Evolutionary conservation across 2,888 invertebrate genomes (phyloP).

Genomic region (Drosophila fungiperda): DNA sequence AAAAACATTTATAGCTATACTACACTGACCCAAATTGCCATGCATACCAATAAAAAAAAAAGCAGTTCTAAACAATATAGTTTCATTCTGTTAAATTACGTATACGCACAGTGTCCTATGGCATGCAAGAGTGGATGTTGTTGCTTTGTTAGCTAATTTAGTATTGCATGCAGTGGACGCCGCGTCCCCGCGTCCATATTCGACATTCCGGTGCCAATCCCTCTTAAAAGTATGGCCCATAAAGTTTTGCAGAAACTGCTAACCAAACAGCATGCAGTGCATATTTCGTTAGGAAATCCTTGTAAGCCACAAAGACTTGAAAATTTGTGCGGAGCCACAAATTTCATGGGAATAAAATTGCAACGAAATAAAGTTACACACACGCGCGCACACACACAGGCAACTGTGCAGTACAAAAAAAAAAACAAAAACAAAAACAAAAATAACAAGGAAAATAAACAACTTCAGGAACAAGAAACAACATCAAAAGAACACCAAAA

Average conservation of each 20-base stretch:
- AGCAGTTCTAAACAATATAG: constrained; percentile 27
- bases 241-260: constrained; percentile 60
- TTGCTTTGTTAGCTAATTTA: constrained; percentile 62
- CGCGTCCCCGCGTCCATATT: background rate
- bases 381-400: constrained; percentile 11
- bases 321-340: constrained; percentile 75
- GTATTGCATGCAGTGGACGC: constrained; percentile 15
- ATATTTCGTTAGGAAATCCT: constrained; percentile 70
- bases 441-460: constrained; percentile 21
- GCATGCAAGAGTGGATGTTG: constrained; percentile 25
- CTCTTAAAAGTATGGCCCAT: constrained; percentile 58
- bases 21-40: constrained; percentile 45
- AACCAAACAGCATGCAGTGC: constrained; percentile 50
- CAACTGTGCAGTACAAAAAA: background rate
- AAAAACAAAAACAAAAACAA: constrained; percentile 1
- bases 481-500: constrained; percentile 70
- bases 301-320: constrained; percentile 80
- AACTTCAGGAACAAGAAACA: constrained; percentile 42
- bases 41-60: constrained; percentile 17
- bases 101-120: constrained; percentile 58
- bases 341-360: constrained; percentile 78
- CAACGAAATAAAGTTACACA: constrained; percentile 71
- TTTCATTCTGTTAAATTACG: constrained; percentile 59
- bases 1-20: constrained; percentile 27
- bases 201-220: constrained; percentile 24